Base-by-base conservation (phyloP, 2,888 invertebrate species). In the Chelonus formosanus region DNA sequence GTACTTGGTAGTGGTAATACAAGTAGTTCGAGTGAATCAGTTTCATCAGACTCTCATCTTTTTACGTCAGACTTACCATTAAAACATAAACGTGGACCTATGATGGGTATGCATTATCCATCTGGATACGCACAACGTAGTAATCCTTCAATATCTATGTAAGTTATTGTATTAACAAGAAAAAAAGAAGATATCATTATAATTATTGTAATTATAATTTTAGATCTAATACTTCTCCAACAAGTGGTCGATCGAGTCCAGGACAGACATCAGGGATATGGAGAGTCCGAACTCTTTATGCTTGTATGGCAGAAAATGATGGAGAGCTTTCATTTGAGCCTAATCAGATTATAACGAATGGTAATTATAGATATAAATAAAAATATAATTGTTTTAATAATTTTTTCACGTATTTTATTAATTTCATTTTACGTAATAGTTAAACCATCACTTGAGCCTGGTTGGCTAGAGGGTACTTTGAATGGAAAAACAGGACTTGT, bases 251-350 rank as follows among this genome's bases (percentile, higher is more conserved):
- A 69, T 84, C 84, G 61, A 84, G 84, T 71, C 84, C 85, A 58
- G 83, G 83, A 56, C 81, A 80, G 70, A 75, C 77, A 47, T 77
- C 82, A 67, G 82, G 81, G 63, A 80, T 84, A 75, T 84, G 84
- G 84, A 89, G 94, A 81, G 98, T 97, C 70, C 89, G 97, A 80
- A 98, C 98, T 61, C 87, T 98, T 74, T 98, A 97, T 86, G 94
- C 96, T 60, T 98, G 98, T 84, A 89, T 96, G 74, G 98, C 97
- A 63, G 98, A 97, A 86, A 95, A 96, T 85, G 96, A 96, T 81
- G 95, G 96, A 71, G 98, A 98, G 88, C 87, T 98, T 75, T 97
- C 97, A 36, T 98, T 98, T 87, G 96, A 97, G 87, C 97, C 98
- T 71, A 98, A 98, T 89, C 95, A 97, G 89, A 96, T 98, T 79